A percentile compares a stretch with the other conserved stretches of the same genome.
phyloP scores from a whole-genome alignment of 2,888 invertebrate species.

The Chloroclystis v-ata region DNA sequence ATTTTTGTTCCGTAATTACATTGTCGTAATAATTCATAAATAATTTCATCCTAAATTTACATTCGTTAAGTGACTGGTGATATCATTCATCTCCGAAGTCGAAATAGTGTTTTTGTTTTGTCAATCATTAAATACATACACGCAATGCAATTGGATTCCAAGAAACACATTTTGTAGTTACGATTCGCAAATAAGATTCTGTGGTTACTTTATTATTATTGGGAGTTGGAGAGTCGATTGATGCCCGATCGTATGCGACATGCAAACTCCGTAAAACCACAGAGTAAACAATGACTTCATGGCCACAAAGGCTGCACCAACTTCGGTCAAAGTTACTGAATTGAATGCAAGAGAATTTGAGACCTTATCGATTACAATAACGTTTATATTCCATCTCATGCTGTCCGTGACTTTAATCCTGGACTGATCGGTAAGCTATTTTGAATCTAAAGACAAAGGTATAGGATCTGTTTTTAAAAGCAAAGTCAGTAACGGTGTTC shows the following conservation, averaged over 20 bases:
- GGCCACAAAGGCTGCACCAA: slow-evolving; percentile 20
- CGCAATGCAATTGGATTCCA: slow-evolving; percentile 48
- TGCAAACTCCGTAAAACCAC: slow-evolving; percentile 37
- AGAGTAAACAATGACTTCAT: slow-evolving; percentile 16
- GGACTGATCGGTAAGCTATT: neutral
- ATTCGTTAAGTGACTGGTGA: slow-evolving; percentile 31
- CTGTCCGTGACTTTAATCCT: neutral
- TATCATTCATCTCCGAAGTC: slow-evolving; percentile 33
- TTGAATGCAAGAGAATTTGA: slow-evolving; percentile 2
- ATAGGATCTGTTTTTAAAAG: slow-evolving; percentile 2
- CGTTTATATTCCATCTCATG: neutral
- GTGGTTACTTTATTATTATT: slow-evolving; percentile 58
- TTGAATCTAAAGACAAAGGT: neutral
- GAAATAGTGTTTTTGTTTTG: slow-evolving; percentile 31
- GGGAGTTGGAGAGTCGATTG: slow-evolving; percentile 49
- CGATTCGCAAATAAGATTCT: slow-evolving; percentile 51
- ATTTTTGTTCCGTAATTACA: slow-evolving; percentile 18
- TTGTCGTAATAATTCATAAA: slow-evolving; percentile 19
- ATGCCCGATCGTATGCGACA: slow-evolving; percentile 44
- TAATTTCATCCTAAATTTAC: slow-evolving; percentile 29
- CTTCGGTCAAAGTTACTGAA: neutral
- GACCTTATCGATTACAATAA: neutral
- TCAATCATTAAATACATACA: slow-evolving; percentile 34
- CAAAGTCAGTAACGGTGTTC: neutral
- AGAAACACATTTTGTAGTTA: slow-evolving; percentile 52